A percentile compares a stretch with the other conserved stretches of the same genome.
Conservation (phyloP, 2,888 invertebrate genomes). For the Nemapogon koenigi region DNA sequence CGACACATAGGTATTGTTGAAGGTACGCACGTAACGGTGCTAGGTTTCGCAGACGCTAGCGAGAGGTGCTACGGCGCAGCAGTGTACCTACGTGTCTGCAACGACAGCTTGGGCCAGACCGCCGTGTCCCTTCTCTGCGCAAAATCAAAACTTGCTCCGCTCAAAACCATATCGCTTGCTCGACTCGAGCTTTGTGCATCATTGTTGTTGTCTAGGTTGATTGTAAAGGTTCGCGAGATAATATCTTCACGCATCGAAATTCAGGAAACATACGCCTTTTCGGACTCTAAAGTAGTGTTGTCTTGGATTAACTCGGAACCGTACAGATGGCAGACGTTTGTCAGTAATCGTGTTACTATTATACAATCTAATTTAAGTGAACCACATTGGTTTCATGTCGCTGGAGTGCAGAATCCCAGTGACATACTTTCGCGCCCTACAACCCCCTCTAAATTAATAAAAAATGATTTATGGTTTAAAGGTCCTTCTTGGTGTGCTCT, state of each 20-base stretch:
- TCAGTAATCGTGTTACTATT: constrained; percentile 13
- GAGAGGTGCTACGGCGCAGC: constrained; percentile 7
- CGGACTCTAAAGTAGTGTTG: constrained; percentile 14
- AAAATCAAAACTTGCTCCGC: constrained; percentile 7
- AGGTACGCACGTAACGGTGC: neutral
- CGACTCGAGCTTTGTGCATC: constrained; percentile 12
- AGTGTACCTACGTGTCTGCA: constrained; percentile 2
- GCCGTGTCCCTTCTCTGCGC: neutral
- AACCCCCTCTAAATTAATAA: constrained; percentile 8
- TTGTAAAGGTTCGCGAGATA: neutral
- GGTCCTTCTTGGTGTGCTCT: neutral
- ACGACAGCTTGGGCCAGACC: neutral
- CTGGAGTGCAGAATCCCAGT: constrained; percentile 13
- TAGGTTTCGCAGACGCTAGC: constrained; percentile 6
- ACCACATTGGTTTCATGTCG: constrained; percentile 11
- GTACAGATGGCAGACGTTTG: constrained; percentile 13
- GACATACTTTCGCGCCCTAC: constrained; percentile 12
- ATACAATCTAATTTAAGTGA: constrained; percentile 10
- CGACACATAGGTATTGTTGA: constrained; percentile 1
- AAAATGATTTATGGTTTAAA: constrained; percentile 9
- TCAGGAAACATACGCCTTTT: constrained; percentile 11
- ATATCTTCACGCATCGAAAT: constrained; percentile 10
- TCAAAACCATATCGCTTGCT: constrained; percentile 9
- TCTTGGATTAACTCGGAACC: constrained; percentile 14
- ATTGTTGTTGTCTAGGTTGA: constrained; percentile 7